phyloP scores from a whole-genome alignment of 2,113 vertebrate species.

The Pluvialis apricaria region DNA sequence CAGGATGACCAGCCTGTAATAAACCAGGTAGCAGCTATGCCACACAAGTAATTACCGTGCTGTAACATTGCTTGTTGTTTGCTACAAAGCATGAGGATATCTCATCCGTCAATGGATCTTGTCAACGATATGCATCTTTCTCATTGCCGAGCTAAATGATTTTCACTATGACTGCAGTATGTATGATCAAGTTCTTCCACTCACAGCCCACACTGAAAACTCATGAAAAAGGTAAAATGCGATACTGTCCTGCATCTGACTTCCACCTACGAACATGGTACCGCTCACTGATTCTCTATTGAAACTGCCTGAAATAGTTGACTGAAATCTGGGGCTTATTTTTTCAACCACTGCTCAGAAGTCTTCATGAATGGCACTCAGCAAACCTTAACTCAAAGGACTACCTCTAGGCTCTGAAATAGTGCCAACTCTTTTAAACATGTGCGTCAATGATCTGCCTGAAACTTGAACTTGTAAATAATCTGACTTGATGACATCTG shows the following conservation, averaged over 20 bases:
- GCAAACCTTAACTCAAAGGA: neutral
- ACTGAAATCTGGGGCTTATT: neutral
- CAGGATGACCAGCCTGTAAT: neutral
- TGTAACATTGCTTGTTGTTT: neutral
- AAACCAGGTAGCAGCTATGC: neutral
- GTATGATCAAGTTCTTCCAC: neutral
- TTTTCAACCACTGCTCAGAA: neutral
- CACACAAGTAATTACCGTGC: neutral
- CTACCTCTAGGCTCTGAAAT: neutral
- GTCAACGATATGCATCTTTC: neutral
- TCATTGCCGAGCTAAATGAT: neutral
- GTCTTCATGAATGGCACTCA: neutral
- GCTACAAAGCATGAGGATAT: neutral
- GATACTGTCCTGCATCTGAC: neutral
- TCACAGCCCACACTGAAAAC: neutral
- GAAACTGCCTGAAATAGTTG: neutral
- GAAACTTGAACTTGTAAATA: neutral
- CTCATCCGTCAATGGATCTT: neutral
- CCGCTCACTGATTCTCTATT: neutral
- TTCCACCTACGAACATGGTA: neutral
- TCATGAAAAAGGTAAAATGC: neutral
- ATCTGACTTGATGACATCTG: neutral
- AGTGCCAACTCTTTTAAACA: neutral
- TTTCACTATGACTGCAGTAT: neutral
- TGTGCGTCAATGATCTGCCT: neutral